Evolutionary conservation across 1,140 invertebrate genomes (phyloP), one percentile per base, ranked within the genome.

Genomic region (Batillaria attramentaria): DNA sequence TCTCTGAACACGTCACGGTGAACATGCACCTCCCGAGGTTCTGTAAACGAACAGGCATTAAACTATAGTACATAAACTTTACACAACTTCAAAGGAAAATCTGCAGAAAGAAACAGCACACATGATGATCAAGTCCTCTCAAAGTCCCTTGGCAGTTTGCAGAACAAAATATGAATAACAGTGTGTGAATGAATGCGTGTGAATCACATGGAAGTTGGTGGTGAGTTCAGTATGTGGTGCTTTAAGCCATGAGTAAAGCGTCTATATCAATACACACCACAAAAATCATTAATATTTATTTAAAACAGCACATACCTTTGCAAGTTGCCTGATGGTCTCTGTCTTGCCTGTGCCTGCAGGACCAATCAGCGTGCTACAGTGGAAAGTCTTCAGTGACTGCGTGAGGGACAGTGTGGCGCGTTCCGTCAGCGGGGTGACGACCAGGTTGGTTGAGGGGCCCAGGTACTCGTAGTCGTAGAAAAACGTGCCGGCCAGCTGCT

Each of bases 381-480:
- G 83, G 69, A 87, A 90, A 70, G 84, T 87, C 77, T 86, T 87
- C 24, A 90, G 68, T 1, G 89, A 84, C 79, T 88, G 86, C 13
- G 86, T 88, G 39, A 90, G 82, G 4, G 89, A 86, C 28, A 90
- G 80, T 72, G 86, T 87, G 16, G 86, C 87, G 37, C 88, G 73
- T 28, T 90, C 87, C 37, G 89, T 91, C 2, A 90, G 85, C 2
- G 88, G 89, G 24, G 87, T 90, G 10, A 89, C 54, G 1, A 90
- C 85, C 13, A 89, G 80, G 43, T 81, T 68, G n/a, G 46, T 57
- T 28, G 68, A 68, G 33, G 88, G 86, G 20, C 89, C 89, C 65
- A 87, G 77, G 74, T 90, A 91, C 73, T 91, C 89, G 69, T 90
- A 89, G 69, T 89, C 89, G 81, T 91, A 91, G 46, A 70, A 76